A percentile compares a stretch with the other conserved stretches of the same genome.
phyloP scores from a whole-genome alignment of 37 sponge, comb jelly and placozoan genomes.

The Beroe forskalii region DNA sequence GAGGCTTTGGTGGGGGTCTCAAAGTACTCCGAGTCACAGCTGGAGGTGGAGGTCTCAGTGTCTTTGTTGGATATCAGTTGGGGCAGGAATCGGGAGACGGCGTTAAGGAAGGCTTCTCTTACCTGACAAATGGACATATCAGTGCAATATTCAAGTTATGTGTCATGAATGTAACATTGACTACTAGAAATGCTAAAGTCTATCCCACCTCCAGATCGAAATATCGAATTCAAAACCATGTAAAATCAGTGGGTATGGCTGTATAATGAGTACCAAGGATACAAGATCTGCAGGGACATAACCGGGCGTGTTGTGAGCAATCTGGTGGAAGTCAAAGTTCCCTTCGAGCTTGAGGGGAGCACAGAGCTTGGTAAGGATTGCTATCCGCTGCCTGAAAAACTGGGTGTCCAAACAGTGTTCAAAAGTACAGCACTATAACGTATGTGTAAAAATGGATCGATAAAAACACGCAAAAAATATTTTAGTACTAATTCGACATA shows the following conservation, averaged over 20 bases:
- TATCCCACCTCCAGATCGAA: no score
- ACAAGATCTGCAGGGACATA: constrained; percentile 88
- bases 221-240: no score
- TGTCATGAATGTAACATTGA: no score
- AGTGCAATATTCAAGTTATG: no score
- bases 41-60: neutral
- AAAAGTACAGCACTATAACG: neutral
- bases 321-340: constrained; percentile 68
- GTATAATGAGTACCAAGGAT: no score
- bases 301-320: constrained; percentile 86
- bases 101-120: constrained; percentile 76
- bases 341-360: constrained; percentile 71
- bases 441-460: no score
- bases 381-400: constrained; percentile 14
- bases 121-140: no score
- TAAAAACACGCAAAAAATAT: no score
- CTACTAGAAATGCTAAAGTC: no score
- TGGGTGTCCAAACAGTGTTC: neutral
- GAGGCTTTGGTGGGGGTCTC: neutral
- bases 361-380: constrained; percentile 83
- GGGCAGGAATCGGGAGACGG: constrained; percentile 67
- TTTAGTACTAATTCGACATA: no score
- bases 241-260: no score
- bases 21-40: constrained; percentile 49
- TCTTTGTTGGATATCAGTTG: neutral